These are phyloP conservation scores for Cololabis saira DNA, from an alignment of 2,113 vertebrate genomes.

Conservation along the genomic window DNA sequence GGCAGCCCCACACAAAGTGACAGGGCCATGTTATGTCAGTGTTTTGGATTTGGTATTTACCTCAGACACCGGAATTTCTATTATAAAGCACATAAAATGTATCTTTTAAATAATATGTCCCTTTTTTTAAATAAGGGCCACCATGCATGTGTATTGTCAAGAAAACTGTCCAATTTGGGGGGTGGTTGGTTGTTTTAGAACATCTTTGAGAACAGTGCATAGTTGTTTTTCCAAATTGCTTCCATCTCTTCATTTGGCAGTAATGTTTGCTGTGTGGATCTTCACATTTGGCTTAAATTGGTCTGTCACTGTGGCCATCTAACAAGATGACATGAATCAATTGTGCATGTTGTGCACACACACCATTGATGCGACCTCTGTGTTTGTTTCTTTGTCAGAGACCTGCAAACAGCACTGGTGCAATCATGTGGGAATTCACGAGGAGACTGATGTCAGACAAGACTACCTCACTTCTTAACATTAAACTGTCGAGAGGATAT, in stretches of 20 bases:
- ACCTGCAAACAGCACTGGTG: constrained; percentile 21
- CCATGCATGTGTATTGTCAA: background rate
- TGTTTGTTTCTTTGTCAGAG: constrained; percentile 35
- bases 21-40: no score
- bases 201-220: background rate
- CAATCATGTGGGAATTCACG: constrained; percentile 31
- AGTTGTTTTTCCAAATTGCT: background rate
- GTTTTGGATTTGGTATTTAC: no score
- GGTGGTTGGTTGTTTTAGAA: background rate
- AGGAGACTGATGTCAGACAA: constrained; percentile 8
- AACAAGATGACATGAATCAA: constrained; percentile 39
- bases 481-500: constrained; percentile 27
- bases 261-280: constrained; percentile 10
- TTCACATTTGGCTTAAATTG: constrained; percentile 8
- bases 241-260: constrained; percentile 14
- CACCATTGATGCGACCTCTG: constrained; percentile 23
- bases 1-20: no score
- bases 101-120: no score
- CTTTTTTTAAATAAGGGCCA: no score
- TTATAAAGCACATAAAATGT: no score
- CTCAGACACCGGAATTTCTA: no score
- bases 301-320: constrained; percentile 24
- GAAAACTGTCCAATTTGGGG: background rate
- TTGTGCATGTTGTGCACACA: constrained; percentile 23
- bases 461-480: constrained; percentile 14